Evolutionary conservation across 2,797 vertebrate species (phyloP), one percentile per base, ranked within the genome.

Genomic region (Enoplosus armatus): DNA sequence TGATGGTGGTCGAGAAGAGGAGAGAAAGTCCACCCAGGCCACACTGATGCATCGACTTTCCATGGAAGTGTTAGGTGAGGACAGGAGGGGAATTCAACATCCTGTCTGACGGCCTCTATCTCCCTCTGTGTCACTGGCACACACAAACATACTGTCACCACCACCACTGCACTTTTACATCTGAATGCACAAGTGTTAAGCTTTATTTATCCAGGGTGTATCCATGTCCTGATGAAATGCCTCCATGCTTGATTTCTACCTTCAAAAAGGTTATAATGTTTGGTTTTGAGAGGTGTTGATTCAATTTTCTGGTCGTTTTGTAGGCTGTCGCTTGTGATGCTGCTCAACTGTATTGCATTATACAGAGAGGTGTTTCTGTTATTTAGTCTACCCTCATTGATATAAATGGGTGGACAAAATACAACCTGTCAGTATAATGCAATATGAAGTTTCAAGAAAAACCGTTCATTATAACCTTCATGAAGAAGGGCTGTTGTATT

Each of bases 31-130:
- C 53, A 53, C 33, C 22, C 5, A 41, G 27, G 29, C 37, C 56
- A 65, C 8, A 60, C 10, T 59, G 51, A 84, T 63, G 54, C 33
- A 10, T 35, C 61, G 24, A 72, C 59, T 82, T 75, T 80, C 77
- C 63, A 82, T 70, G 35, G 41, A 58, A 29, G 70, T 56, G 22
- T 65, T 18, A 56, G 9, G 8, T 48, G 37, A 79, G 71, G 62
- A 72, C 16, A 54, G 53, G 41, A 48, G 31, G 29, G 20, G 12
- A 43, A 62, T 27, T 45, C 39, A 47, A 4, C 41, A 15, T 53
- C 24, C 56, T 22, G 20, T 62, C 24, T 65, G 14, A 65, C 31
- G 47, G 5, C 18, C 35, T 62, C 27, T 50, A 5, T 48, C 9
- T 37, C 31, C 71, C 15, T 27, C 12, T 59, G 9, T 37, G 3